Conservation (phyloP, 2,113 vertebrate species). For the Oryzias woworae region DNA sequence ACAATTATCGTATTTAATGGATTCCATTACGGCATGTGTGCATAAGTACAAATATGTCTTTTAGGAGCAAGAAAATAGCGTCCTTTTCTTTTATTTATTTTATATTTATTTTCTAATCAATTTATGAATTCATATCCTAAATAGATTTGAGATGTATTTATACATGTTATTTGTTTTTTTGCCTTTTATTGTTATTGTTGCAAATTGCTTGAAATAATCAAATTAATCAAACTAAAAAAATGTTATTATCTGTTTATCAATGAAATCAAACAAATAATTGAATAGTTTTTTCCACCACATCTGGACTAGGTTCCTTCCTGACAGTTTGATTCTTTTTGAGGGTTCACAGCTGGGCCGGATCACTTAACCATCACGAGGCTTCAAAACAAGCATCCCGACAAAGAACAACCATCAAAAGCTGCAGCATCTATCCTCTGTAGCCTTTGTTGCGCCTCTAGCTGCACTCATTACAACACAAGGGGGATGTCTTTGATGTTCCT, state of each 20-base stretch:
- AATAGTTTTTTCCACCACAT: slow-evolving; percentile 1
- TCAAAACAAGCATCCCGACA: slow-evolving; percentile 30
- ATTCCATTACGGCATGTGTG: too few relatives aligned
- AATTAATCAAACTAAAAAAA: too few relatives aligned
- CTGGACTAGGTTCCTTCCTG: slow-evolving; percentile 26
- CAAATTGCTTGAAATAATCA: too few relatives aligned
- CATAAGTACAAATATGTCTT: too few relatives aligned
- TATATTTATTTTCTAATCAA: too few relatives aligned
- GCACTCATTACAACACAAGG: slow-evolving; percentile 41
- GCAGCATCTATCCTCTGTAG: slow-evolving; percentile 31
- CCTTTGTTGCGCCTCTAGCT: slow-evolving; percentile 41
- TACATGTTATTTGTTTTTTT: too few relatives aligned
- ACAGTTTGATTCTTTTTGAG: slow-evolving; percentile 23
- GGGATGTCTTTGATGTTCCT: slow-evolving; percentile 37
- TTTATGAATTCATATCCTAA: too few relatives aligned
- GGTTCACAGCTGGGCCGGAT: slow-evolving; percentile 36
- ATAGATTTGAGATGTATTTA: too few relatives aligned
- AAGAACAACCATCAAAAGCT: slow-evolving; percentile 22
- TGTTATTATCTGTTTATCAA: not conserved
- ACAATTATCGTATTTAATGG: too few relatives aligned
- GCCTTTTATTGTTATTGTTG: too few relatives aligned
- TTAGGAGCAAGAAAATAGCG: too few relatives aligned
- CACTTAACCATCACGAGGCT: slow-evolving; percentile 52
- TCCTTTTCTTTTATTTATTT: too few relatives aligned
- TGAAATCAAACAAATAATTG: not conserved